Evolutionary conservation across 1,140 invertebrate species (phyloP).

Genomic region (Muscidifurax raptorellus): DNA sequence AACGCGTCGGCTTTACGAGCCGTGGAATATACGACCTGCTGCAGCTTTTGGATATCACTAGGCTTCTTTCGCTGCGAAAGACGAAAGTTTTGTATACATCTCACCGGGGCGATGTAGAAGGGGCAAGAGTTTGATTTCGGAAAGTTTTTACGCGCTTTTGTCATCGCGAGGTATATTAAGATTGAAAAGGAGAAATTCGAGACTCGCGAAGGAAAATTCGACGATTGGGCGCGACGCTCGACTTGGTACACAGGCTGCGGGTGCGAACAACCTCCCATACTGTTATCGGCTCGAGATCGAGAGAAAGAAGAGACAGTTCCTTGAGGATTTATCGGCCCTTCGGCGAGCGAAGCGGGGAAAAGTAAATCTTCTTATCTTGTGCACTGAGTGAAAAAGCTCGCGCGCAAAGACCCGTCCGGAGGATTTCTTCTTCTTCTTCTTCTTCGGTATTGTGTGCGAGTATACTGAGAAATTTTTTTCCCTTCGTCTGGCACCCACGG

Average conservation of each 20-base stretch:
- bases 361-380: constrained; percentile 18
- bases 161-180: no score
- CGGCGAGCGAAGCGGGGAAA: neutral
- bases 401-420: constrained; percentile 4
- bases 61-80: neutral
- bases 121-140: no score
- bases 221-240: constrained; percentile 24
- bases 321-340: constrained; percentile 35
- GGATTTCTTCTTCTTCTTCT: neutral
- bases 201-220: neutral
- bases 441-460: neutral
- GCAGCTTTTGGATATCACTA: neutral
- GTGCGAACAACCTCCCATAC: constrained; percentile 7
- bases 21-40: neutral
- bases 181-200: constrained; percentile 23
- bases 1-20: constrained; percentile 51
- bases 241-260: neutral
- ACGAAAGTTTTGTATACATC: neutral
- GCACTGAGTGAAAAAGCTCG: constrained; percentile 33
- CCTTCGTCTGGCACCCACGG: neutral
- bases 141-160: neutral
- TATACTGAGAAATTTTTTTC: neutral
- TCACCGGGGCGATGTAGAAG: constrained; percentile 10
- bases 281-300: constrained; percentile 14
- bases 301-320: constrained; percentile 24